phyloP scores from a whole-genome alignment of 2,113 vertebrate genomes.

The Centropus unirufus region DNA sequence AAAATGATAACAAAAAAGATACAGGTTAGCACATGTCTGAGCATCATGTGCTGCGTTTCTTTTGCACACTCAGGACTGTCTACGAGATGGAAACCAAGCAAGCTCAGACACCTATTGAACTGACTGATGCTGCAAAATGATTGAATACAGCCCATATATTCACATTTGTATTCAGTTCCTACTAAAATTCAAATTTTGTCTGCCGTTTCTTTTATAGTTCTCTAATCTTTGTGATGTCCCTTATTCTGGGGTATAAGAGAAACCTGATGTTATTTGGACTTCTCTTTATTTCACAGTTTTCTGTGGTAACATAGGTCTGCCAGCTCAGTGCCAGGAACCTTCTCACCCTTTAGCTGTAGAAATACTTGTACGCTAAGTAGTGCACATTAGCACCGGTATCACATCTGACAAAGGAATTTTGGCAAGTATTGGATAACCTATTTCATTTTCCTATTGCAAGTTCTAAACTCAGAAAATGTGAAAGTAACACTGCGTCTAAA shows the following conservation, averaged over 20 bases:
- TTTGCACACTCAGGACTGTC: background rate
- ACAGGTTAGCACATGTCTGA: fast-evolving
- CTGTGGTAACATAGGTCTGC: background rate
- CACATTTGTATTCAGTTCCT: background rate
- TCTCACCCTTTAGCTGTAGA: background rate
- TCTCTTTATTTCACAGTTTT: background rate
- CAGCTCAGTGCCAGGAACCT: background rate
- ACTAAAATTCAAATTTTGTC: background rate
- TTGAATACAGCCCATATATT: background rate
- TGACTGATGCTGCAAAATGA: background rate
- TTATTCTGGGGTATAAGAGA: background rate
- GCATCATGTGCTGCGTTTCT: background rate
- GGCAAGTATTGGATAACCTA: background rate
- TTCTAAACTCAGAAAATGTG: background rate
- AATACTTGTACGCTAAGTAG: background rate
- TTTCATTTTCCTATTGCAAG: background rate
- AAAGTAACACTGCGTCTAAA: background rate
- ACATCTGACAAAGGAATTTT: background rate
- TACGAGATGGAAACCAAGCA: background rate
- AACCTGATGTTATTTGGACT: background rate
- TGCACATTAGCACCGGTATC: fast-evolving
- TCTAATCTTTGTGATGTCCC: background rate
- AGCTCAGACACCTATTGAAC: background rate
- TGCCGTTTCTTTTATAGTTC: background rate
- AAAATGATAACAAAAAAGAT: background rate